phyloP scores from a whole-genome alignment of 2,113 vertebrate species.

The Nerophis lumbriciformis region DNA sequence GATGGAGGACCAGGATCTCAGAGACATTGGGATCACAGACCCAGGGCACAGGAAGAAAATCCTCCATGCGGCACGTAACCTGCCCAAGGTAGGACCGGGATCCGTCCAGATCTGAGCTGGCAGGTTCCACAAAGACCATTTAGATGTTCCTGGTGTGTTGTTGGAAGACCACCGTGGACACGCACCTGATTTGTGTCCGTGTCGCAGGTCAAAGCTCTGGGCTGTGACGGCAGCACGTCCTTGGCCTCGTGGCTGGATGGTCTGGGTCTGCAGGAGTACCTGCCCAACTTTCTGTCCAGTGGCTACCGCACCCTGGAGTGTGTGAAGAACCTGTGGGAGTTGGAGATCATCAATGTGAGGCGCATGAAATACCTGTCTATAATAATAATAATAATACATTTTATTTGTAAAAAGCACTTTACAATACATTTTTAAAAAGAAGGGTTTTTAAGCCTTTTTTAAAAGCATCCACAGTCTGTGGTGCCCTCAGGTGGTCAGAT shows the following conservation, averaged over 20 bases:
- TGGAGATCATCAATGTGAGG: constrained; percentile 95
- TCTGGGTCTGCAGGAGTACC: constrained; percentile 89
- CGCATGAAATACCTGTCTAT: not conserved
- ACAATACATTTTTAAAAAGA: not conserved
- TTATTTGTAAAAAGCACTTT: too few relatives aligned
- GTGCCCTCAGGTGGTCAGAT: too few relatives aligned
- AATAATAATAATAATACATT: too few relatives aligned
- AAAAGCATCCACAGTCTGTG: too few relatives aligned
- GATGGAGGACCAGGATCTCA: constrained; percentile 96
- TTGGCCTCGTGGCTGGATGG: constrained; percentile 88
- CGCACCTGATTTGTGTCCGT: not conserved
- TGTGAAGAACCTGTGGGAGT: constrained; percentile 97
- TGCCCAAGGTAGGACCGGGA: constrained; percentile 81
- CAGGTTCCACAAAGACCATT: not conserved
- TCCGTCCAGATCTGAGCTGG: not conserved
- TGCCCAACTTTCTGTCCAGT: constrained; percentile 90
- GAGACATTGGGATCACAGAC: constrained; percentile 90
- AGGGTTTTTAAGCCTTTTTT: too few relatives aligned
- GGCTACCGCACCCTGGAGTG: constrained; percentile 94
- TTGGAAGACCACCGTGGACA: not conserved
- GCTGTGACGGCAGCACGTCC: constrained; percentile 84
- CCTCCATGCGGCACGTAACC: constrained; percentile 84
- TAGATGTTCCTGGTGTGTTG: not conserved
- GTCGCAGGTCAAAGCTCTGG: constrained; percentile 85
- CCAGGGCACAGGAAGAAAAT: constrained; percentile 90